These are phyloP conservation scores for silkworm (Bombyx mori) DNA, from an alignment of 1,140 invertebrate genomes.

Conservation along the genomic window DNA sequence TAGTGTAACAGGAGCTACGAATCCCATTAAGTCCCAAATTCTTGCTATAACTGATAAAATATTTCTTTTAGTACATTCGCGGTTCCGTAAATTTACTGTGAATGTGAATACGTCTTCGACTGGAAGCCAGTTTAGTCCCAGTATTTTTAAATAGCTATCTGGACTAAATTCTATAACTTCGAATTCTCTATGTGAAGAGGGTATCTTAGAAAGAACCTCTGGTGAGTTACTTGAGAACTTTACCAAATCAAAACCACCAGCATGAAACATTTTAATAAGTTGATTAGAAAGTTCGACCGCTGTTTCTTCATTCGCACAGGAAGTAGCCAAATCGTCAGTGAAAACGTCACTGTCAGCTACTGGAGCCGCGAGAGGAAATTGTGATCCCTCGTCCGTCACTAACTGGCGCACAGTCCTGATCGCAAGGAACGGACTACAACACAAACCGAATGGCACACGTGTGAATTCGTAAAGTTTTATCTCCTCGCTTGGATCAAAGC, in stretches of 20 bases:
- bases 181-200: background rate
- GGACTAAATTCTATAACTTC: slow-evolving; percentile 9
- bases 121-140: slow-evolving; percentile 16
- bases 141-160: slow-evolving; percentile 14
- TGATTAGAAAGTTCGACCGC: slow-evolving; percentile 7
- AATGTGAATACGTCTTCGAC: slow-evolving; percentile 12
- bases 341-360: slow-evolving; percentile 8
- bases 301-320: background rate
- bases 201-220: slow-evolving; percentile 7
- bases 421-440: slow-evolving; percentile 8
- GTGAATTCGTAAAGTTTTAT: slow-evolving; percentile 8
- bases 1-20: slow-evolving; percentile 23
- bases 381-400: slow-evolving; percentile 2
- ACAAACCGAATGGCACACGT: slow-evolving; percentile 8
- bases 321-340: slow-evolving; percentile 11
- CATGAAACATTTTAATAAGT: slow-evolving; percentile 14
- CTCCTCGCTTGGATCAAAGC: slow-evolving; percentile 4
- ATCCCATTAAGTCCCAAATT: slow-evolving; percentile 23
- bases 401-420: slow-evolving; percentile 9
- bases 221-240: slow-evolving; percentile 35
- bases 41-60: slow-evolving; percentile 20
- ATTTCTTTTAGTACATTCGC: slow-evolving; percentile 16
- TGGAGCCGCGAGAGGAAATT: slow-evolving; percentile 4
- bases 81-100: slow-evolving; percentile 3
- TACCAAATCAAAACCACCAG: slow-evolving; percentile 23